These are phyloP conservation scores for Erethizon dorsatum DNA, from an alignment of 2,797 vertebrate species.

Conservation along the genomic window DNA sequence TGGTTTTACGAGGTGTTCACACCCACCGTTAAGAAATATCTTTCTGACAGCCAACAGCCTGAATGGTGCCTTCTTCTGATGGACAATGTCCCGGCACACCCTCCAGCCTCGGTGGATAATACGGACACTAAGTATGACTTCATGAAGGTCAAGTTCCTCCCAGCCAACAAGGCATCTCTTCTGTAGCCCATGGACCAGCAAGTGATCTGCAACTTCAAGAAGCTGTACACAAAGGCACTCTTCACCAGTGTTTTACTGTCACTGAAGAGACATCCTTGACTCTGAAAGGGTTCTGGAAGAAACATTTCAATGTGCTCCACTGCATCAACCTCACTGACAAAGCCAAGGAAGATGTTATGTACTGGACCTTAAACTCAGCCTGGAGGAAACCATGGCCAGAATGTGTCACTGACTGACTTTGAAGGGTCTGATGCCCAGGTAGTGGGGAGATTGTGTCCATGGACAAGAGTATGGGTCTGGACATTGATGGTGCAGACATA, in stretches of 20 bases:
- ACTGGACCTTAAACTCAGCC: neutral
- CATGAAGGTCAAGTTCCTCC: neutral
- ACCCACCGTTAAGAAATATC: neutral
- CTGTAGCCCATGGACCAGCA: neutral
- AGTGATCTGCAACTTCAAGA: neutral
- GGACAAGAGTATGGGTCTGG: neutral
- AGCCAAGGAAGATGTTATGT: neutral
- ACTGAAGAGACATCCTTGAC: neutral
- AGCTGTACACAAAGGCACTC: neutral
- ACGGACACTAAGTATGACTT: neutral
- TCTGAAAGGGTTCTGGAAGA: neutral
- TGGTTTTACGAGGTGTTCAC: neutral
- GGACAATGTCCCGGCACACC: neutral
- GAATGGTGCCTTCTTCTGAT: neutral
- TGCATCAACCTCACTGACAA: neutral
- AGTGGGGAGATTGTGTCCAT: neutral
- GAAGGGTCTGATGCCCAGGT: neutral
- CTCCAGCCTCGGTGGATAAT: neutral
- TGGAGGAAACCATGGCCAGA: neutral
- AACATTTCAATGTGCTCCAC: neutral
- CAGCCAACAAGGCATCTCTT: neutral
- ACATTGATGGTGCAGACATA: neutral
- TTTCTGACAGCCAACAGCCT: neutral
- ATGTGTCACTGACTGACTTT: neutral
- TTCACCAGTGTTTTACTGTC: neutral